phyloP scores from a whole-genome alignment of 92 coral and sea anemone species.

The Bergia sp. region DNA sequence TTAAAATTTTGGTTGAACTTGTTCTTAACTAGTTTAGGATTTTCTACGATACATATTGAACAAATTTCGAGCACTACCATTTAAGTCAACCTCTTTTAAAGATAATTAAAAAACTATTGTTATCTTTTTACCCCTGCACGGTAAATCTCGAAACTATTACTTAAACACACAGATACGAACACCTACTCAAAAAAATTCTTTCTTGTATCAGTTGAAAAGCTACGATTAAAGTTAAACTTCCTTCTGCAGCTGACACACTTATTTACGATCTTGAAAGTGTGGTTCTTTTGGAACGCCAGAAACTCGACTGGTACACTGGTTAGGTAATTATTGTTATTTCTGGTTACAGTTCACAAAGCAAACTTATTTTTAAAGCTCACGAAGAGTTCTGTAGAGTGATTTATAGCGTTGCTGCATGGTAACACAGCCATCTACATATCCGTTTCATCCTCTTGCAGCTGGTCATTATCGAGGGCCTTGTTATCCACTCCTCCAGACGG shows the following conservation, averaged over 20 bases:
- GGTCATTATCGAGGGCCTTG: neutral
- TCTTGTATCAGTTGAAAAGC: neutral
- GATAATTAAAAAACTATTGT: no score
- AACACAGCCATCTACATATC: neutral
- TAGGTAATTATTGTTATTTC: neutral
- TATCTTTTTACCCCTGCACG: neutral
- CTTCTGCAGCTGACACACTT: neutral
- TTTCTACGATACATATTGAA: no score
- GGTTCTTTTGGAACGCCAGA: neutral
- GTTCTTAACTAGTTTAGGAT: no score
- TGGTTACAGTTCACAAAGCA: neutral
- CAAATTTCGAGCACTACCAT: no score
- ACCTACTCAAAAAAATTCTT: neutral
- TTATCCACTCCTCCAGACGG: slow-evolving; percentile 20
- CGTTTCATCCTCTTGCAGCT: slow-evolving; percentile 8
- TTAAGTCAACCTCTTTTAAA: no score
- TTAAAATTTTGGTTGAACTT: no score
- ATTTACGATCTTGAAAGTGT: neutral
- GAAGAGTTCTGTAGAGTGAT: neutral
- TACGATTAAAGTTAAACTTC: neutral
- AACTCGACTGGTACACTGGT: neutral
- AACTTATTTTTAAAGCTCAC: neutral
- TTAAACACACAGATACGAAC: neutral
- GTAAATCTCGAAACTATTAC: neutral
- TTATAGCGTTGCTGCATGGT: neutral